These are phyloP conservation scores for Conomelus anceps DNA, from an alignment of 2,888 invertebrate genomes.

Conservation along the genomic window DNA sequence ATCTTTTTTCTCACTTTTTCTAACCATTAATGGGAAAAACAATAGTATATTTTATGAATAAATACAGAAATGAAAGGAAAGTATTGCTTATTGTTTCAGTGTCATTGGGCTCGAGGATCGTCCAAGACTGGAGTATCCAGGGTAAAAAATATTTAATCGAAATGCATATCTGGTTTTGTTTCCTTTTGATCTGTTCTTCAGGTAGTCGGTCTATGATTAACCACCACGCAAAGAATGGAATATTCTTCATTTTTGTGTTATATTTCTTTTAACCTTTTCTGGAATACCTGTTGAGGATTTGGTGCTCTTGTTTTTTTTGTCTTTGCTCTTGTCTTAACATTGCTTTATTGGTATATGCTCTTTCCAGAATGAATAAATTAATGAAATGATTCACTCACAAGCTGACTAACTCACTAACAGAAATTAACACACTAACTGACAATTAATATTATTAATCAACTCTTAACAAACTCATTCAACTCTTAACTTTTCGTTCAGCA, in stretches of 20 bases:
- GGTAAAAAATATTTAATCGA: not conserved
- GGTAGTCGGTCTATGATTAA: not conserved
- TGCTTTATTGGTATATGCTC: too few relatives aligned
- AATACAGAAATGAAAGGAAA: not conserved
- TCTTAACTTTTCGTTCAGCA: too few relatives aligned
- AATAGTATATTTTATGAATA: not conserved
- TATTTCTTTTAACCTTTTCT: not conserved
- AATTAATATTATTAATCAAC: too few relatives aligned
- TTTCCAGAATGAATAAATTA: too few relatives aligned
- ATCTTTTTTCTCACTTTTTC: too few relatives aligned
- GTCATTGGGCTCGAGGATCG: not conserved
- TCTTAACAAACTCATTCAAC: too few relatives aligned
- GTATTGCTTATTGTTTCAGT: not conserved
- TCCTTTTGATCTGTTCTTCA: not conserved
- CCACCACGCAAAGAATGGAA: not conserved
- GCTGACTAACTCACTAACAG: too few relatives aligned
- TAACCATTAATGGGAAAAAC: too few relatives aligned
- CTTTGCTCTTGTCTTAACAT: too few relatives aligned
- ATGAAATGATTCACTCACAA: too few relatives aligned
- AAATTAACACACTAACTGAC: too few relatives aligned
- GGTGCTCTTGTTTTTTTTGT: not conserved
- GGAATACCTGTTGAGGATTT: not conserved
- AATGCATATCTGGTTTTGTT: not conserved
- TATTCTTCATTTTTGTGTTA: not conserved
- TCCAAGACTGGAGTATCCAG: not conserved